These are phyloP conservation scores for Hippocampus kuda DNA, from an alignment of 2,797 vertebrate genomes.

Conservation along the genomic window DNA sequence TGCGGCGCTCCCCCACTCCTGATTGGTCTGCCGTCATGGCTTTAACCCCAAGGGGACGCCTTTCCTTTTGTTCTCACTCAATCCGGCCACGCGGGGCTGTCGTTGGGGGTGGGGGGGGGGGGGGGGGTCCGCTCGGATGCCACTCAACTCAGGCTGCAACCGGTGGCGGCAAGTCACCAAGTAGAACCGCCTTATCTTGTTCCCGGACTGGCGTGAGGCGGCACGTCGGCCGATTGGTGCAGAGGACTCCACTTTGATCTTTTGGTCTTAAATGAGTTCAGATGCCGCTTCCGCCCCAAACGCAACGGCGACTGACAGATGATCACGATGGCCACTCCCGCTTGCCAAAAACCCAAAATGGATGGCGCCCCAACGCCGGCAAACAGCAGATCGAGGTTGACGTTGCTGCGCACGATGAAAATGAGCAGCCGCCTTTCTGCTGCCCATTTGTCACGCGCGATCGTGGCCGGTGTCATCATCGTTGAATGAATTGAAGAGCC, in stretches of 20 bases:
- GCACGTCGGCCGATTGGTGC: too few species aligned
- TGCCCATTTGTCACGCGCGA: slow-evolving; percentile 52
- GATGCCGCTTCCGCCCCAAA: too few species aligned
- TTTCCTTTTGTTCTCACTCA: slow-evolving; percentile 52
- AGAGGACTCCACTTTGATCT: too few species aligned
- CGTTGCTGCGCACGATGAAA: slow-evolving; percentile 63
- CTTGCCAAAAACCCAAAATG: slow-evolving; percentile 27
- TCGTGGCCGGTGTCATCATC: slow-evolving; percentile 24
- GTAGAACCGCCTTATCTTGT: neutral
- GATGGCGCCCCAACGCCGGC: slow-evolving; percentile 36
- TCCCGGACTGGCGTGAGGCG: neutral
- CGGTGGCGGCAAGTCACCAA: neutral
- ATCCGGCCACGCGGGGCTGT: slow-evolving; percentile 6
- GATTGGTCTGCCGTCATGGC: slow-evolving; percentile 89
- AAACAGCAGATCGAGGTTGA: slow-evolving; percentile 25
- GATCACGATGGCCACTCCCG: slow-evolving; percentile 5
- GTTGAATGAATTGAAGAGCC: neutral
- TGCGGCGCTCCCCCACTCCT: slow-evolving; percentile 89
- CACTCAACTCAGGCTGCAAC: neutral
- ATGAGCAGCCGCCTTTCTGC: slow-evolving; percentile 46
- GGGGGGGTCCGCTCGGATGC: neutral
- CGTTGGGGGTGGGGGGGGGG: too few species aligned
- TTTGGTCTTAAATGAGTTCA: too few species aligned
- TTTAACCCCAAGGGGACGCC: slow-evolving; percentile 68
- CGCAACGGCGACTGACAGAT: slow-evolving; percentile 14